Conservation (phyloP, 2,888 invertebrate species). For the Dicycla oo region DNA sequence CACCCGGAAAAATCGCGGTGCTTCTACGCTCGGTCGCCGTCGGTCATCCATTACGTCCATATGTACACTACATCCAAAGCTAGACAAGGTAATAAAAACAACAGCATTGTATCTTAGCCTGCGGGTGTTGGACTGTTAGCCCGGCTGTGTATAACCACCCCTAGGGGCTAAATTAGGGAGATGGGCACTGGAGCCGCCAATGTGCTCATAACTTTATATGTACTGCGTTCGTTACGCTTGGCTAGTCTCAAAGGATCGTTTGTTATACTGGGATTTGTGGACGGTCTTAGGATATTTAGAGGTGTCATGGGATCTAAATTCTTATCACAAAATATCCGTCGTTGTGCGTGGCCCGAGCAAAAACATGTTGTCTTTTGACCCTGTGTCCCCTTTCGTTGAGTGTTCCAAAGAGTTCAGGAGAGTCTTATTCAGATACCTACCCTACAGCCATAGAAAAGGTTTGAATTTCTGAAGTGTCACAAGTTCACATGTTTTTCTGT, state of each 20-base stretch:
- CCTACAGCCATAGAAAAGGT: too few relatives aligned
- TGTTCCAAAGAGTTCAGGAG: not conserved
- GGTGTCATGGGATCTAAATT: constrained; percentile 2
- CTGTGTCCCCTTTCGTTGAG: too few relatives aligned
- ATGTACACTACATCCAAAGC: not conserved
- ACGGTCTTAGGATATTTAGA: not conserved
- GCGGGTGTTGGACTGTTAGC: not conserved
- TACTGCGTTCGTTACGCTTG: constrained; percentile 9
- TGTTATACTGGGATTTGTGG: constrained; percentile 20
- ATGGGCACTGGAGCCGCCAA: not conserved
- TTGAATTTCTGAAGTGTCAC: too few relatives aligned
- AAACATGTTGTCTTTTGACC: not conserved
- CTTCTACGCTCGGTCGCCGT: not conserved
- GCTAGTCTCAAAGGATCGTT: constrained; percentile 25
- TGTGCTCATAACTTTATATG: constrained; percentile 41
- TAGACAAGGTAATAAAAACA: constrained; percentile 11
- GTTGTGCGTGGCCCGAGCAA: not conserved
- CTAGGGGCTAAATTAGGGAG: constrained; percentile 35
- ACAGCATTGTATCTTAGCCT: not conserved
- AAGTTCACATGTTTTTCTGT: too few relatives aligned
- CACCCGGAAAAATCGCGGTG: not conserved
- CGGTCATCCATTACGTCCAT: constrained; percentile 10
- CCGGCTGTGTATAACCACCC: constrained; percentile 8
- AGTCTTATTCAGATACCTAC: too few relatives aligned
- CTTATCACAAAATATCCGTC: constrained; percentile 3